Evolutionary conservation across 2,113 vertebrate species (phyloP), one percentile per base, ranked within the genome.

Genomic region (Spheniscus mendiculus): DNA sequence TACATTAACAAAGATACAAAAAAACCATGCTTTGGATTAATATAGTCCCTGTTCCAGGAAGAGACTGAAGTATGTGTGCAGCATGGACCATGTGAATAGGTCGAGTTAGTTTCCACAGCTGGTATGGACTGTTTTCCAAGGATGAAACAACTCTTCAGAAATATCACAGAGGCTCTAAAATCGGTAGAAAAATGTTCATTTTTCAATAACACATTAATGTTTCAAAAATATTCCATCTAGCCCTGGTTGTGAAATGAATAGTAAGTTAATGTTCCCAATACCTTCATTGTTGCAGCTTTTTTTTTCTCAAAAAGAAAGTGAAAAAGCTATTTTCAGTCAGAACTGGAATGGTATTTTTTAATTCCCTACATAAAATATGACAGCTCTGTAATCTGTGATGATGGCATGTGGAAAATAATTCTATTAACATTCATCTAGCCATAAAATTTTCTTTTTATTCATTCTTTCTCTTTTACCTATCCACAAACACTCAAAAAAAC

Each of bases 21-120:
- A 9, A 10, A 12, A 0, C 5, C 6, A 3, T 8, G 5, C 1
- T 58, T 78, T 53, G 11, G 5, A 40, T 34, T 78, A 29, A 32
- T n/a, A 32, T 1, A 67, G 8, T 15, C 15, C 42, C 7, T 61
- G 6, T 29, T 65, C 29, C 45, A 66, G 62, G 47, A 81, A 81
- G 19, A 62, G 14, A 45, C 32, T 52, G 9, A 11, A 80, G 11
- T 15, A 12, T 8, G 1, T 53, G 25, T 53, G 11, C 27, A 62
- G 52, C 22, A 26, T 61, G 65, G 70, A 66, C 16, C 4, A 23
- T 11, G 10, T 23, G 23, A 93, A 15, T 30, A 27, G 17, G 23
- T 62, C 1, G 2, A 5, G 36, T 17, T 86, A 36, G 4, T 73
- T 90, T 87, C 45, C 58, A 40, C 25, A 83, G 27, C 27, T 61